Conservation (phyloP, 1,140 invertebrate species). For the Bombyx mandarina region DNA sequence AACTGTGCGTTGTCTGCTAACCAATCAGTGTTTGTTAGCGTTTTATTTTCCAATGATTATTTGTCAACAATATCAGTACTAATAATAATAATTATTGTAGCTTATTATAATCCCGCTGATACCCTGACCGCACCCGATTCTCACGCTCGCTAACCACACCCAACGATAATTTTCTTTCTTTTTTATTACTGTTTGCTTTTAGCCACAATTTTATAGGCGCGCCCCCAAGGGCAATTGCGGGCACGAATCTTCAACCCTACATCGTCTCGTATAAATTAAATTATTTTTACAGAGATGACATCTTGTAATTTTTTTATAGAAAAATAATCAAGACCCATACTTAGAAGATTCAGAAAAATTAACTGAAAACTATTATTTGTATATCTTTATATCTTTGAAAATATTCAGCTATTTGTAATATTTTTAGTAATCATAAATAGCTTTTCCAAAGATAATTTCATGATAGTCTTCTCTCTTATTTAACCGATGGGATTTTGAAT, state of each 20-base stretch:
- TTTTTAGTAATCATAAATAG: too few relatives aligned
- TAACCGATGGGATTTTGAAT: slow-evolving; percentile 3
- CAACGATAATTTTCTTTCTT: slow-evolving; percentile 39
- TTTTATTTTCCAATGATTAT: too few relatives aligned
- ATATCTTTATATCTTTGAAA: too few relatives aligned
- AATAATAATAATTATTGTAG: neutral
- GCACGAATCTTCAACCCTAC: slow-evolving; percentile 4
- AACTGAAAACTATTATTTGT: too few relatives aligned
- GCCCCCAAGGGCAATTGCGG: slow-evolving; percentile 14
- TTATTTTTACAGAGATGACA: slow-evolving; percentile 3
- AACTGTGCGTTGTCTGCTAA: too few relatives aligned
- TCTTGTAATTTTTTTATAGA: too few relatives aligned
- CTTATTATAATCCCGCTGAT: slow-evolving; percentile 4
- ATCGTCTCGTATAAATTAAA: slow-evolving; percentile 12
- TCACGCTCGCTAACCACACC: slow-evolving; percentile 23
- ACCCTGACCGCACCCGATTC: slow-evolving; percentile 13
- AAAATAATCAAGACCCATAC: too few relatives aligned
- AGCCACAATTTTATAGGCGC: slow-evolving; percentile 41
- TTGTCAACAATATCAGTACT: too few relatives aligned
- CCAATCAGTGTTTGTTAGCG: too few relatives aligned
- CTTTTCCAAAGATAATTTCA: too few relatives aligned
- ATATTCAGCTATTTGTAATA: too few relatives aligned
- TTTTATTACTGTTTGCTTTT: slow-evolving; percentile 62
- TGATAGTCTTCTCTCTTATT: neutral
- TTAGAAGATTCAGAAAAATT: too few relatives aligned